Evolutionary conservation across 2,797 vertebrate species (phyloP).

Genomic region (Craterocephalus amniculus): DNA sequence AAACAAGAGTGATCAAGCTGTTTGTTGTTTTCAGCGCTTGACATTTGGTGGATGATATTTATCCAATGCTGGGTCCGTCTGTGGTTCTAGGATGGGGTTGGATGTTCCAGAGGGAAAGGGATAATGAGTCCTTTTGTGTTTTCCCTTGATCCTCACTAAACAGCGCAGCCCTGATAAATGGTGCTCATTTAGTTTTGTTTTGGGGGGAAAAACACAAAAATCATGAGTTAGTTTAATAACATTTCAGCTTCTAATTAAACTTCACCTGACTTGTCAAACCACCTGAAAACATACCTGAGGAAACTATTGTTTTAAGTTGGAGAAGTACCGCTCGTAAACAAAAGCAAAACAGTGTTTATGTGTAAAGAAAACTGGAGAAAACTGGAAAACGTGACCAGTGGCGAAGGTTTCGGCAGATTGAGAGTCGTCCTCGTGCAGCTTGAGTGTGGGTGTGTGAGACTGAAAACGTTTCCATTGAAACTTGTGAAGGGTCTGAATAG

Average conservation of each 20-base stretch:
- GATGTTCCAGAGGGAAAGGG: conserved; percentile 44
- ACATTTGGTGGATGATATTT: conserved; percentile 59
- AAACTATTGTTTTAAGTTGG: conserved; percentile 40
- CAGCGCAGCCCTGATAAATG: conserved; percentile 39
- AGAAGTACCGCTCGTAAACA: conserved; percentile 37
- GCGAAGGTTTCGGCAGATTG: conserved; percentile 5
- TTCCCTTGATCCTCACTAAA: conserved; percentile 39
- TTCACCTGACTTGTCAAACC: conserved; percentile 16
- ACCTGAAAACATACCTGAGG: conserved; percentile 24
- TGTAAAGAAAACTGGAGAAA: conserved; percentile 5
- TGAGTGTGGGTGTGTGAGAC: neutral
- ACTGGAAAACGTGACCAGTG: neutral
- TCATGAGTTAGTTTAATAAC: conserved; percentile 42
- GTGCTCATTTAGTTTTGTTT: conserved; percentile 10
- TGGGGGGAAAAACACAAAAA: neutral
- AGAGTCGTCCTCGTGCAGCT: neutral
- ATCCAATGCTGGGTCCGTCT: conserved; percentile 25
- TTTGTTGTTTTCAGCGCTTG: conserved; percentile 60
- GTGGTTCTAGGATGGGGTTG: conserved; percentile 12
- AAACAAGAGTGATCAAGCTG: conserved; percentile 60
- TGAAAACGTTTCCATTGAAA: neutral
- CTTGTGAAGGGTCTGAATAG: neutral
- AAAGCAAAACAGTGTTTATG: neutral
- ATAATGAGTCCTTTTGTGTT: conserved; percentile 62
- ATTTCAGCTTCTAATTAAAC: conserved; percentile 37